phyloP scores from a whole-genome alignment of 2,888 invertebrate species.

The Apotomis capreana region DNA sequence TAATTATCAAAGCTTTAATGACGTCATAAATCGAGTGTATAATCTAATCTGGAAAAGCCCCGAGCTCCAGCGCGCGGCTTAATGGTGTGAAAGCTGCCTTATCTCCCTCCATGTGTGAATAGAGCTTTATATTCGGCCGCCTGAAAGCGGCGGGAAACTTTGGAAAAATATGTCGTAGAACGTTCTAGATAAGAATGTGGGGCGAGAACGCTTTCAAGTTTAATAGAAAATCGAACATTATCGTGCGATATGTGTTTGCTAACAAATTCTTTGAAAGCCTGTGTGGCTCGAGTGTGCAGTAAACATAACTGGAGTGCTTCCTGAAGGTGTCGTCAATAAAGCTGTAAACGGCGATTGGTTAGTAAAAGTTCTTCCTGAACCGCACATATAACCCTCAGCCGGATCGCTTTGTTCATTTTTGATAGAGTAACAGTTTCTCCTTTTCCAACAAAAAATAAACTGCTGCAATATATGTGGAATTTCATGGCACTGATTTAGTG shows the following conservation, averaged over 20 bases:
- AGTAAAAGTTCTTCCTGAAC: conserved; percentile 29
- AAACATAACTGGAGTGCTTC: conserved; percentile 34
- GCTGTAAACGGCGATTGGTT: conserved; percentile 37
- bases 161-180: conserved; percentile 83
- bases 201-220: conserved; percentile 82
- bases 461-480: too few relatives aligned
- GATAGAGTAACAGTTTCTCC: background rate
- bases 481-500: background rate
- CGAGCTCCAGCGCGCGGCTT: conserved; percentile 82
- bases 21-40: conserved; percentile 84
- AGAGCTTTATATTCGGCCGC: conserved; percentile 82
- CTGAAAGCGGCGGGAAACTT: conserved; percentile 83
- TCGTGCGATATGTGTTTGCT: conserved; percentile 82
- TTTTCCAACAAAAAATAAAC: too few relatives aligned
- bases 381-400: conserved; percentile 19
- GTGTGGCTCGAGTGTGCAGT: conserved; percentile 46
- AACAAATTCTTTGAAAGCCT: conserved; percentile 78
- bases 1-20: conserved; percentile 85
- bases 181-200: conserved; percentile 83
- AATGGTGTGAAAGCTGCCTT: conserved; percentile 84
- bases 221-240: conserved; percentile 84
- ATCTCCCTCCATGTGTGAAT: conserved; percentile 84
- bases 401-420: conserved; percentile 2
- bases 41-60: conserved; percentile 85
- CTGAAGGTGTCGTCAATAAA: conserved; percentile 33